Percentiles rank a stretch among this genome's conserved stretches.
Conservation (phyloP, 2,888 invertebrate genomes). For the Kryphioiulus occultus region DNA sequence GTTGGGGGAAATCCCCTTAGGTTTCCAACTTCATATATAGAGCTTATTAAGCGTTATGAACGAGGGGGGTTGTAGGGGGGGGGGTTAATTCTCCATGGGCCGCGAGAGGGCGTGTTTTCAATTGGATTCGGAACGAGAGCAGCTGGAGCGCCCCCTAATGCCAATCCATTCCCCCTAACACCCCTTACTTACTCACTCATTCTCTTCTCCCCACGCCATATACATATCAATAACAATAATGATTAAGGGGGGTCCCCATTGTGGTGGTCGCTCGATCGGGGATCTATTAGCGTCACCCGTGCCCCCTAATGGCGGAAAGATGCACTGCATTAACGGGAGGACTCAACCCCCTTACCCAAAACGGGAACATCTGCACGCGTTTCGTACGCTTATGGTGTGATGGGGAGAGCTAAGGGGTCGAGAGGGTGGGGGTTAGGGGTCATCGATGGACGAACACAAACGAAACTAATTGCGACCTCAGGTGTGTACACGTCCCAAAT, state of each 20-base stretch:
- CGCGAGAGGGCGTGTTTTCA: neutral
- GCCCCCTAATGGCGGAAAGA: constrained; percentile 5
- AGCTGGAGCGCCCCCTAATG: neutral
- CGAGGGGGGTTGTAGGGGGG: too few species aligned
- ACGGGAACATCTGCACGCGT: constrained; percentile 35
- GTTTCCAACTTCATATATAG: neutral
- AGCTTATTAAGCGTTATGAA: neutral
- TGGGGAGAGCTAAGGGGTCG: neutral
- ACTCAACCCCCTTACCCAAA: neutral
- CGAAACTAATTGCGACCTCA: neutral
- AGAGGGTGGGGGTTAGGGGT: neutral
- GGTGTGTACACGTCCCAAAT: neutral
- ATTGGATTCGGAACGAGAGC: neutral
- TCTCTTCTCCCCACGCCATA: neutral
- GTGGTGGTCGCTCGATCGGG: neutral
- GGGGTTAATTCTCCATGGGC: neutral
- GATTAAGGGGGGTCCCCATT: neutral
- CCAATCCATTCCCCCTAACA: neutral
- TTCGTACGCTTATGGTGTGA: neutral
- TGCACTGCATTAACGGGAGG: neutral
- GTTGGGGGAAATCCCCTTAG: neutral
- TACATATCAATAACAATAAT: constrained; percentile 5
- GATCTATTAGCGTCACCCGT: constrained; percentile 5
- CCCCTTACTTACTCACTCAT: too few species aligned
- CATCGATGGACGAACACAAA: neutral